Evolutionary conservation across 2,797 vertebrate genomes (phyloP), one percentile per base, ranked within the genome.

Genomic region (Scolopax rusticola): DNA sequence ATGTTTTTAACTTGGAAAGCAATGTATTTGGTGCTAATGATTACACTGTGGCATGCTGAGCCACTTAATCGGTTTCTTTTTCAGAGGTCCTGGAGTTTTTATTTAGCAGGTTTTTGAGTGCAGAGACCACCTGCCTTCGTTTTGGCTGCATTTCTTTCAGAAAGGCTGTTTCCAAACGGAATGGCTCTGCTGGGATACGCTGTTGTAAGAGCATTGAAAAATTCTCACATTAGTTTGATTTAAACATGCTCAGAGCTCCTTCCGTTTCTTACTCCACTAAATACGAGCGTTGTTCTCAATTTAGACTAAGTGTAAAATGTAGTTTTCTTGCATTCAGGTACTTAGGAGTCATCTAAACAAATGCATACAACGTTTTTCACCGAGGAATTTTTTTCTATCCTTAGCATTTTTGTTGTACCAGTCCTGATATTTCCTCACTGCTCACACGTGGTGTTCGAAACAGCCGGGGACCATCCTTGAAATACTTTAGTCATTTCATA

Each of bases 151-250:
- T 71, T 76, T 76, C 82, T 60, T 91, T 59, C 75, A 8, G 27
- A 17, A 20, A 73, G 32, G 41, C 76, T 12, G 4, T 56, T 92
- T 36, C 57, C 0, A 1, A 86, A 21, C 70, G 32, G 61, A 63
- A 57, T 57, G 81, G 32, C 8, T 70, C 85, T 91, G 45, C 79
- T 90, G 92, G 95, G 88, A 90, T n/a, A n/a, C 14, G 3, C 82
- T 56, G 38, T 28, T 48, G 70, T 76, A 59, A 63, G 11, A 93
- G 20, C 83, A 14, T 24, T 45, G 86, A 53, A 32, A 56, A 84
- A 90, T 70, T 25, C 65, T 43, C 45, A 13, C 65, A 19, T 94
- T 74, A 25, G 27, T 65, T 83, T 67, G 79, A 96, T 91, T 95
- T 60, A 78, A 91, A 81, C 1, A 0, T 21, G 24, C 77, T 84